These are phyloP conservation scores for Whitmania pigra DNA, from an alignment of 1,140 invertebrate genomes.

Conservation along the genomic window DNA sequence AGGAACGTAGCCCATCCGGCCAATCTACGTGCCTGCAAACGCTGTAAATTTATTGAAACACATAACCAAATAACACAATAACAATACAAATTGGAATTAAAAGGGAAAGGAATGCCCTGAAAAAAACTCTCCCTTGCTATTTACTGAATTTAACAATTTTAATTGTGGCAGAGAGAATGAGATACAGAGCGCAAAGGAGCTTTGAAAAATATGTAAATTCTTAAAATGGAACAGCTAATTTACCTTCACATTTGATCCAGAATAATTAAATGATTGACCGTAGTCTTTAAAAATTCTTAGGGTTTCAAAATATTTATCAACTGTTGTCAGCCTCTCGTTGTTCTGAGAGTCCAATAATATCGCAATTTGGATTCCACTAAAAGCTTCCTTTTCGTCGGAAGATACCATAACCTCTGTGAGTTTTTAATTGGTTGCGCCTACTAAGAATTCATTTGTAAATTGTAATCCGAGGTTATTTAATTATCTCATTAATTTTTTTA, in stretches of 20 bases:
- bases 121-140: too few relatives aligned
- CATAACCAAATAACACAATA: too few relatives aligned
- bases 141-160: too few relatives aligned
- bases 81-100: too few relatives aligned
- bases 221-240: neutral
- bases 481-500: neutral
- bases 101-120: too few relatives aligned
- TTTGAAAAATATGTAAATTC: neutral
- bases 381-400: constrained; percentile 9
- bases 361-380: neutral
- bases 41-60: too few relatives aligned
- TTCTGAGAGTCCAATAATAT: neutral
- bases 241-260: constrained; percentile 10
- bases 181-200: neutral
- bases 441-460: neutral
- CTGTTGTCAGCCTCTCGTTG: neutral
- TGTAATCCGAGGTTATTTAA: neutral
- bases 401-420: neutral
- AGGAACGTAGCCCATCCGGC: too few relatives aligned
- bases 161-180: neutral
- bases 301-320: neutral
- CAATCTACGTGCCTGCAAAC: too few relatives aligned
- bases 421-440: neutral
- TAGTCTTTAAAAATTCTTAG: neutral
- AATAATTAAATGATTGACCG: constrained; percentile 8